A percentile compares a stretch with the other conserved stretches of the same genome.
Evolutionary conservation across 2,797 vertebrate species (phyloP).

Genomic region (Rallus crepitans): DNA sequence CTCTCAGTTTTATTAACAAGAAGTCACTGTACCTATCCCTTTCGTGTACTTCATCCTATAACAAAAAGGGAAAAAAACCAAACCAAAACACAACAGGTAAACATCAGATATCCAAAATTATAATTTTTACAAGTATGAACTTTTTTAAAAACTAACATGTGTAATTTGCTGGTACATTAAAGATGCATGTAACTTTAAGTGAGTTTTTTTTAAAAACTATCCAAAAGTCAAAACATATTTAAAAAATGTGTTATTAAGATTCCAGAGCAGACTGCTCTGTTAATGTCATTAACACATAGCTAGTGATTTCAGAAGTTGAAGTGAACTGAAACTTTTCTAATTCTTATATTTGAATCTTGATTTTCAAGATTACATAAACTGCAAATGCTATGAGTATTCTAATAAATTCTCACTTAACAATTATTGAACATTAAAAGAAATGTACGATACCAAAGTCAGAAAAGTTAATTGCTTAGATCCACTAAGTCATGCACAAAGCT

Average conservation of each 20-base stretch:
- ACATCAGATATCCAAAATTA: neutral
- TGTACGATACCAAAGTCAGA: neutral
- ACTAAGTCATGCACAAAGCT: neutral
- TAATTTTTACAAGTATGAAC: neutral
- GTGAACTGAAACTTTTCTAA: neutral
- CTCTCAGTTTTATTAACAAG: slow-evolving; percentile 91
- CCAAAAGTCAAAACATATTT: neutral
- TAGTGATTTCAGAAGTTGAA: neutral
- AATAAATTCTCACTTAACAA: neutral
- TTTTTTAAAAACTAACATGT: neutral
- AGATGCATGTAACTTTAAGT: neutral
- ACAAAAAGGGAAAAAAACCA: neutral
- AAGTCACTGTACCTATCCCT: slow-evolving; percentile 95
- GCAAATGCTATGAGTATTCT: neutral
- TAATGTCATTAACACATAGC: no score
- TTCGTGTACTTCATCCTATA: slow-evolving; percentile 96
- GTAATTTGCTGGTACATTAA: neutral
- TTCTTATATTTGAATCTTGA: neutral
- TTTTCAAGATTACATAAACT: neutral
- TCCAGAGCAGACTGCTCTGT: neutral
- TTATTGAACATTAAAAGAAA: neutral
- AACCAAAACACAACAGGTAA: neutral
- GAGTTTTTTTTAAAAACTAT: neutral
- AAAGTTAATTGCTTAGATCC: neutral
- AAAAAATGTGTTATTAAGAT: neutral